Conservation (phyloP, 2,113 vertebrate genomes). For the Lutjanus erythropterus region DNA sequence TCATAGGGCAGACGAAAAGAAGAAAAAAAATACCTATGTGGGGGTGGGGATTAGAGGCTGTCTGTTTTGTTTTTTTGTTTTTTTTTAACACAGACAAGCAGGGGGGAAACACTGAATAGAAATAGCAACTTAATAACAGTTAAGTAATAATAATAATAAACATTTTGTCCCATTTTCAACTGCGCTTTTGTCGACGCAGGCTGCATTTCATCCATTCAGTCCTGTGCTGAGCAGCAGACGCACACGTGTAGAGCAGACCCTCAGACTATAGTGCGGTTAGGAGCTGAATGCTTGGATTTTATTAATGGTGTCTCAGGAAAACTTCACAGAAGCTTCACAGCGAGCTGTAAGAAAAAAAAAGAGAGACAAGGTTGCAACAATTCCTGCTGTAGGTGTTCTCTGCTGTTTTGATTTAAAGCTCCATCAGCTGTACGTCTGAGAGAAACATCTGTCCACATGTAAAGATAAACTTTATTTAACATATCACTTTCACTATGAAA, state of each 20-base stretch:
- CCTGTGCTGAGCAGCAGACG: constrained; percentile 45
- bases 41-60: constrained; percentile 47
- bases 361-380: constrained; percentile 48
- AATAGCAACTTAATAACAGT: not conserved
- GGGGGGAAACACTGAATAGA: not conserved
- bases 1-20: constrained; percentile 69
- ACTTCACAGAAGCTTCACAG: constrained; percentile 58
- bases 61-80: not conserved
- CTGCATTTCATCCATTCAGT: constrained; percentile 46
- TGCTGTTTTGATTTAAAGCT: constrained; percentile 65
- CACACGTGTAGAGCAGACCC: constrained; percentile 79
- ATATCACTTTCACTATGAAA: constrained; percentile 52
- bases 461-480: constrained; percentile 34
- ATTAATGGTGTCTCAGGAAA: constrained; percentile 76
- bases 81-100: not conserved
- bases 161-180: not conserved
- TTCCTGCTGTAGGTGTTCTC: constrained; percentile 62
- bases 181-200: constrained; percentile 15
- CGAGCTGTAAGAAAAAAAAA: constrained; percentile 40
- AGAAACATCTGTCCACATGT: constrained; percentile 53
- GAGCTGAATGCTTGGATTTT: constrained; percentile 69
- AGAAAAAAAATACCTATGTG: constrained; percentile 33
- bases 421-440: constrained; percentile 17
- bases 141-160: constrained; percentile 16
- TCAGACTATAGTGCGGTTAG: constrained; percentile 54